Percentiles rank a stretch among this genome's conserved stretches.
phyloP scores from a whole-genome alignment of 2,113 vertebrate genomes.

The Neotoma lepida region DNA sequence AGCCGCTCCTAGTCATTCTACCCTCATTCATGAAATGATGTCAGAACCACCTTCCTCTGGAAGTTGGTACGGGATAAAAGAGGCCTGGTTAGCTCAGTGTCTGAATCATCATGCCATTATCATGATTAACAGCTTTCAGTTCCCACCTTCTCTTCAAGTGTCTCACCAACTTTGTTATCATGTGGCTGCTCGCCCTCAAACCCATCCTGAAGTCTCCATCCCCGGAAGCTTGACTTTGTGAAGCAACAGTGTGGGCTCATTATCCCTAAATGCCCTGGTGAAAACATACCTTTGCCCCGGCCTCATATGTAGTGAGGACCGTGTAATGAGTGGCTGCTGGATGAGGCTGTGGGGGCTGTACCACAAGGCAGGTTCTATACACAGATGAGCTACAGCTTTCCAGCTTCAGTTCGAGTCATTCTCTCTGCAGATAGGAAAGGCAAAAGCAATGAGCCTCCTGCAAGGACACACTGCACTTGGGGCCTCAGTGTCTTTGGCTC shows the following conservation, averaged over 20 bases:
- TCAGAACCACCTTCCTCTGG: background rate
- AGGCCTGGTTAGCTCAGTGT: background rate
- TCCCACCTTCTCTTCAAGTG: background rate
- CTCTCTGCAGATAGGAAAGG: background rate
- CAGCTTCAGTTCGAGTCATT: background rate
- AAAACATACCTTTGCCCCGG: background rate
- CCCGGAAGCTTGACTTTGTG: background rate
- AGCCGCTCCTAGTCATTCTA: background rate
- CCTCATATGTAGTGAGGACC: background rate
- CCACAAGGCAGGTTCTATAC: background rate
- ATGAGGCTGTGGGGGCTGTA: background rate
- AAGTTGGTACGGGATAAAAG: background rate
- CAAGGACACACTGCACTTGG: background rate
- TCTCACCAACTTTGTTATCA: background rate
- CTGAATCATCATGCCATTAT: background rate
- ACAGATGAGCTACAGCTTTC: background rate
- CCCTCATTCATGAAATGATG: background rate
- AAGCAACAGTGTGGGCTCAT: background rate
- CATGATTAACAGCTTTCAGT: background rate
- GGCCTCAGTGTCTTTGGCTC: background rate
- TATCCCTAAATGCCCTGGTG: background rate
- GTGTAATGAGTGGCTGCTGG: background rate
- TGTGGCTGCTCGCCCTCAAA: background rate
- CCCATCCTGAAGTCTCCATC: background rate
- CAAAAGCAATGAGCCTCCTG: background rate